These are phyloP conservation scores for Poecilia velifera DNA, from an alignment of 2,797 vertebrate species.

Conservation along the genomic window DNA sequence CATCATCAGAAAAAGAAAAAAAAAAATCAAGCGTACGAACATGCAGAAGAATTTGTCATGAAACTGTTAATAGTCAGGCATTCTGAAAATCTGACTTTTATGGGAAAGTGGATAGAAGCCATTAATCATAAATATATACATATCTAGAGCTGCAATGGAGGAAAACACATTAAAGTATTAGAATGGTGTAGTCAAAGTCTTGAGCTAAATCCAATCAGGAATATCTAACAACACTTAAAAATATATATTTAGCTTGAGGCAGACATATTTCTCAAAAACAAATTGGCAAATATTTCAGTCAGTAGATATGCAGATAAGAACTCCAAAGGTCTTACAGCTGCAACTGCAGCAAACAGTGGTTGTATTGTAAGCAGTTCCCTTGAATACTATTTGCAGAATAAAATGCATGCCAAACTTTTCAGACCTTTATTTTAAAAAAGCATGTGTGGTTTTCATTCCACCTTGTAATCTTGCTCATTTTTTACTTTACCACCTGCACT, in stretches of 20 bases:
- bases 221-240: background rate
- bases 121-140: background rate
- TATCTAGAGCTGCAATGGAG: background rate
- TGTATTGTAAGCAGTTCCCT: background rate
- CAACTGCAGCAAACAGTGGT: background rate
- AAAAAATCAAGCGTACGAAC: background rate
- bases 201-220: background rate
- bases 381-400: background rate
- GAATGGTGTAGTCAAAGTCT: background rate
- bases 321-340: background rate
- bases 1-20: background rate
- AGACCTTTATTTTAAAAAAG: background rate
- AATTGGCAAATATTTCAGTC: background rate
- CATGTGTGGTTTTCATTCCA: background rate
- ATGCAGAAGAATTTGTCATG: background rate
- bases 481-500: background rate
- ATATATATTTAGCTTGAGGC: background rate
- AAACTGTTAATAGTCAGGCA: background rate
- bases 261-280: background rate
- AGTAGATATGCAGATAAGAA: background rate
- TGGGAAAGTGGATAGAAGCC: background rate
- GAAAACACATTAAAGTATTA: background rate
- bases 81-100: background rate
- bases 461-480: background rate
- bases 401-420: background rate